Evolutionary conservation across 2,888 invertebrate genomes (phyloP).

Genomic region (Orchestes rusci): DNA sequence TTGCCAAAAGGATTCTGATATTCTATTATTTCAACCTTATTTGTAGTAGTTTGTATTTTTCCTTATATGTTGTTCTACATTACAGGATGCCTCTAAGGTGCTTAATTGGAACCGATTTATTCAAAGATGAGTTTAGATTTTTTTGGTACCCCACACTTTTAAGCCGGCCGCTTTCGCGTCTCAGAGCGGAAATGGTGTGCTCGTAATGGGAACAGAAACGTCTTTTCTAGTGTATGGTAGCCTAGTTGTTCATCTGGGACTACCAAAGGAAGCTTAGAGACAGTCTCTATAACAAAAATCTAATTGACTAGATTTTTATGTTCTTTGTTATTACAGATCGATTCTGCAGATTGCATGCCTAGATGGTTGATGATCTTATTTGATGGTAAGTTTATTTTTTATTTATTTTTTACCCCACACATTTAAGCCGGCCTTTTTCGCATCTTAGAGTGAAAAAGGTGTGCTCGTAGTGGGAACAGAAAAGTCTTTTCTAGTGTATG

Average conservation of each 20-base stretch:
- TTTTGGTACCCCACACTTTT: constrained; percentile 36
- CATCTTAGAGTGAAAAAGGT: constrained; percentile 32
- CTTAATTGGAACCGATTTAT: neutral
- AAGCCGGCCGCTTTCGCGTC: constrained; percentile 37
- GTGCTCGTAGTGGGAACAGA: constrained; percentile 40
- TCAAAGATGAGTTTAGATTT: too few relatives aligned
- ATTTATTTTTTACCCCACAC: constrained; percentile 34
- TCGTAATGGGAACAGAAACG: constrained; percentile 38
- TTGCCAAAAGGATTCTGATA: constrained; percentile 33
- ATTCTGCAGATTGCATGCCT: too few relatives aligned
- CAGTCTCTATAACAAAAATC: constrained; percentile 24
- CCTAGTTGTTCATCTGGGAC: constrained; percentile 24
- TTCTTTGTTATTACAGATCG: too few relatives aligned
- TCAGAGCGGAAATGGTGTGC: constrained; percentile 35
- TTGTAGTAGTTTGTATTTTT: too few relatives aligned
- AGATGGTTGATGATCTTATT: too few relatives aligned
- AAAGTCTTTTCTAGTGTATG: constrained; percentile 38
- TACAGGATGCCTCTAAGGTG: neutral
- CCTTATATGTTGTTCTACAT: neutral
- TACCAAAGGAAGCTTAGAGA: constrained; percentile 38
- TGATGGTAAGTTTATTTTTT: too few relatives aligned
- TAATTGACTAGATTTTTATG: too few relatives aligned
- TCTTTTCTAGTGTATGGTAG: constrained; percentile 38
- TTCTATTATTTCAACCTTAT: too few relatives aligned
- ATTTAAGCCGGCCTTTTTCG: constrained; percentile 39